These are phyloP conservation scores for Mormoops blainvillei DNA, from an alignment of 2,113 vertebrate species.

Conservation along the genomic window DNA sequence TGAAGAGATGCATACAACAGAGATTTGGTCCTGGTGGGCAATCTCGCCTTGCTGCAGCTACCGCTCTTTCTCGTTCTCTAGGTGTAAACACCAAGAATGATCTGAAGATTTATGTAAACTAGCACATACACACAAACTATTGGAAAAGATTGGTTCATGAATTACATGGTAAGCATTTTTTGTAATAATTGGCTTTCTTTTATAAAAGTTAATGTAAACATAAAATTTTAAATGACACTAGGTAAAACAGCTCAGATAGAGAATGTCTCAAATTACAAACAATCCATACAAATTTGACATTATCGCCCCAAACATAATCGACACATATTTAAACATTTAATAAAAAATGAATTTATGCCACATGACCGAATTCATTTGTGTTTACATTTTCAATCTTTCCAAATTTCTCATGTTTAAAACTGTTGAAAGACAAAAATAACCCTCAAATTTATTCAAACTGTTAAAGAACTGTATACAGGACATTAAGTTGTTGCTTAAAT, in stretches of 20 bases:
- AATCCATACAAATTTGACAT: conserved; percentile 33
- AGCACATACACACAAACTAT: background rate
- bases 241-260: background rate
- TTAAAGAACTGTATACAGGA: conserved; percentile 76
- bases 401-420: conserved; percentile 70
- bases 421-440: conserved; percentile 72
- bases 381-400: conserved; percentile 73
- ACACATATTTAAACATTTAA: conserved; percentile 77
- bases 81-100: background rate
- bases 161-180: background rate
- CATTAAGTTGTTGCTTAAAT: conserved; percentile 84
- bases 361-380: conserved; percentile 79
- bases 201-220: background rate
- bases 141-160: background rate
- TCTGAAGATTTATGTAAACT: background rate
- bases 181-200: background rate
- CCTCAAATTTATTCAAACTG: conserved; percentile 80
- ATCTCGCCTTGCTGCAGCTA: background rate
- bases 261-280: conserved; percentile 29
- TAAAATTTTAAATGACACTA: background rate
- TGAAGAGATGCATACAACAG: background rate
- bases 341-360: conserved; percentile 83
- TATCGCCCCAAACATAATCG: conserved; percentile 69
- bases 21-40: too few species aligned
- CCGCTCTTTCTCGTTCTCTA: background rate